Conservation (phyloP, 2,888 invertebrate species). For the Drosophila incognita region DNA sequence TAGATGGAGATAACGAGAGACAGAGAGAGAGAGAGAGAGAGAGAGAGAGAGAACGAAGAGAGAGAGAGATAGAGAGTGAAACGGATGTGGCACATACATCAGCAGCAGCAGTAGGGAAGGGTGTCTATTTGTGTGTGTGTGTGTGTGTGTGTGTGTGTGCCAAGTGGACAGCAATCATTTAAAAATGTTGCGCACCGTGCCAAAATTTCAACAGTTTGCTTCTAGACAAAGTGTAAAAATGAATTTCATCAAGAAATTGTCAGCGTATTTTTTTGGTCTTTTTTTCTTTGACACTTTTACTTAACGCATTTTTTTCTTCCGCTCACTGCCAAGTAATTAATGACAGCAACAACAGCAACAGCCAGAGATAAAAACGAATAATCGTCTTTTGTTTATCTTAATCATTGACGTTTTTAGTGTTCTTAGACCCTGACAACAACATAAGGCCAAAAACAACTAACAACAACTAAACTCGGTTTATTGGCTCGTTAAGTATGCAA, state of each 20-base stretch:
- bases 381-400: conserved; percentile 14
- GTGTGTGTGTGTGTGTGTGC: not conserved
- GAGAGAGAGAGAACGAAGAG: not conserved
- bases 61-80: not conserved
- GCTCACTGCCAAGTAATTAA: conserved; percentile 52
- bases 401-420: conserved; percentile 16
- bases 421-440: conserved; percentile 21
- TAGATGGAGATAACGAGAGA: not conserved
- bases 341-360: conserved; percentile 3
- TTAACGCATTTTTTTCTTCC: conserved; percentile 28
- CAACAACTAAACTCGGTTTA: conserved; percentile 44
- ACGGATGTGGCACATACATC: conserved; percentile 45
- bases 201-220: conserved; percentile 48
- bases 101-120: conserved; percentile 1
- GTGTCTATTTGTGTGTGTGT: not conserved
- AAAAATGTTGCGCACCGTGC: conserved; percentile 53
- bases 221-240: conserved; percentile 23
- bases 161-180: conserved; percentile 53
- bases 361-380: not conserved
- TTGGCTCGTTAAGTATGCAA: conserved; percentile 76
- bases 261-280: not conserved
- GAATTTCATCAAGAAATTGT: conserved; percentile 34
- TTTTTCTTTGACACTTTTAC: conserved; percentile 34
- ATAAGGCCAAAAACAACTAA: conserved; percentile 32
- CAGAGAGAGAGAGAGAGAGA: not conserved